Conservation (phyloP, 2,113 vertebrate species). For the Atrichornis clamosus region DNA sequence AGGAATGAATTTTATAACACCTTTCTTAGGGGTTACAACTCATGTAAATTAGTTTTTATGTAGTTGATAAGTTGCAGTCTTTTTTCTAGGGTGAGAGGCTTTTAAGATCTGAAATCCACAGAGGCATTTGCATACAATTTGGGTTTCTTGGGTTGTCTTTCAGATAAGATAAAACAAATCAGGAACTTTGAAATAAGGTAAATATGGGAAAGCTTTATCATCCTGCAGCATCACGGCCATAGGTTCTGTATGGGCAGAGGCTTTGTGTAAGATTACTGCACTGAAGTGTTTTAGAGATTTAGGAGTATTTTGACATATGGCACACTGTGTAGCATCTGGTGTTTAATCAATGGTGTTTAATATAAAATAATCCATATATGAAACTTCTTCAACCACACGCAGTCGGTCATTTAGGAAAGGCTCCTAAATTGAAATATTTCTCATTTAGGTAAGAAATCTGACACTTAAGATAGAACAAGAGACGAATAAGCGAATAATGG, state of each 20-base stretch:
- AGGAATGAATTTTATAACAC: background rate
- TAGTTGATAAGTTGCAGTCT: background rate
- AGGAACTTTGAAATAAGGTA: background rate
- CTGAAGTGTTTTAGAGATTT: background rate
- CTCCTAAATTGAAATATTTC: background rate
- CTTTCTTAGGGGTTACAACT: background rate
- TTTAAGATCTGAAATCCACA: background rate
- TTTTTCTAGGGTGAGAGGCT: background rate
- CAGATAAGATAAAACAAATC: background rate
- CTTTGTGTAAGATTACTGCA: background rate
- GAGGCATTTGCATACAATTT: background rate
- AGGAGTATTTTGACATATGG: background rate
- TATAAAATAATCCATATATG: background rate
- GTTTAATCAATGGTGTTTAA: background rate
- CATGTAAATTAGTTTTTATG: background rate
- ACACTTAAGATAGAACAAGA: conserved; percentile 89
- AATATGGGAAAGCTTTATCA: background rate
- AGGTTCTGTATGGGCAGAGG: accelerated
- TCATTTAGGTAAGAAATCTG: conserved; percentile 84
- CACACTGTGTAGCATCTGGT: background rate
- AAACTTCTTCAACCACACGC: background rate
- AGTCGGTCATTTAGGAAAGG: background rate
- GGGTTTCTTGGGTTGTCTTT: background rate
- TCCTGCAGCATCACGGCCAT: background rate
- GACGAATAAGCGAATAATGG: conserved; percentile 81